phyloP scores from a whole-genome alignment of 2,888 invertebrate species.

The Gasteruption jaculator region DNA sequence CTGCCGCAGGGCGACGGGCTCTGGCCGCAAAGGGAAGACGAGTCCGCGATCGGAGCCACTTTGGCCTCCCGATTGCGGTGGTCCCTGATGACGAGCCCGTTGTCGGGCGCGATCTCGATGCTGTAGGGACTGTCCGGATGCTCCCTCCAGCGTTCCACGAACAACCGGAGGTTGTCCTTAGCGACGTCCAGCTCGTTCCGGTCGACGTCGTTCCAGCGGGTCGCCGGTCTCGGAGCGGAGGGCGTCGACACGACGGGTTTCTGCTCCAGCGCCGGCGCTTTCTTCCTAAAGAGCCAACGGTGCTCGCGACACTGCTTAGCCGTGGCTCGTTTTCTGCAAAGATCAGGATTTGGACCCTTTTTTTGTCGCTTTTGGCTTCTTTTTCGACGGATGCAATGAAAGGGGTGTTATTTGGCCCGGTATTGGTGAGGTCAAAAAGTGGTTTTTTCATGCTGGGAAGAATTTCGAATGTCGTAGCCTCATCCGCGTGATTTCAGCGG shows the following conservation, averaged over 20 bases:
- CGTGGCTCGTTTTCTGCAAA: slow-evolving; percentile 72
- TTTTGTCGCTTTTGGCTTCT: slow-evolving; percentile 12
- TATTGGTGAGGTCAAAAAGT: no score
- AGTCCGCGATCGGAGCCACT: slow-evolving; percentile 24
- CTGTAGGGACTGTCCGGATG: slow-evolving; percentile 84
- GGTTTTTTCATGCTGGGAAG: no score
- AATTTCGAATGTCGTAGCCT: no score
- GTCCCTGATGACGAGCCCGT: slow-evolving; percentile 11
- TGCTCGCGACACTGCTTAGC: slow-evolving; percentile 82
- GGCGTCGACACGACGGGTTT: background rate
- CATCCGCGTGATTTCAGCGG: no score
- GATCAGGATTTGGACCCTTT: slow-evolving; percentile 15
- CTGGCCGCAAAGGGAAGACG: slow-evolving; percentile 59
- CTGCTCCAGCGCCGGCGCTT: slow-evolving; percentile 25
- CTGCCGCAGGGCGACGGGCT: slow-evolving; percentile 79
- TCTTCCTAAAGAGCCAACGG: slow-evolving; percentile 72
- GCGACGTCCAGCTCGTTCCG: slow-evolving; percentile 64
- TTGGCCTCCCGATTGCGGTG: slow-evolving; percentile 8
- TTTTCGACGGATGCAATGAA: no score
- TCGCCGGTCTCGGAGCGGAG: background rate
- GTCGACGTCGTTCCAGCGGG: slow-evolving; percentile 26
- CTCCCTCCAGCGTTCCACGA: slow-evolving; percentile 85
- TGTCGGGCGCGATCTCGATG: slow-evolving; percentile 56
- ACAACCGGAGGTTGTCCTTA: slow-evolving; percentile 78
- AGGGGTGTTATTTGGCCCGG: no score